Base-by-base conservation (phyloP, 92 coral and sea anemone genomes). In the Anthopleura xanthogrammica region DNA sequence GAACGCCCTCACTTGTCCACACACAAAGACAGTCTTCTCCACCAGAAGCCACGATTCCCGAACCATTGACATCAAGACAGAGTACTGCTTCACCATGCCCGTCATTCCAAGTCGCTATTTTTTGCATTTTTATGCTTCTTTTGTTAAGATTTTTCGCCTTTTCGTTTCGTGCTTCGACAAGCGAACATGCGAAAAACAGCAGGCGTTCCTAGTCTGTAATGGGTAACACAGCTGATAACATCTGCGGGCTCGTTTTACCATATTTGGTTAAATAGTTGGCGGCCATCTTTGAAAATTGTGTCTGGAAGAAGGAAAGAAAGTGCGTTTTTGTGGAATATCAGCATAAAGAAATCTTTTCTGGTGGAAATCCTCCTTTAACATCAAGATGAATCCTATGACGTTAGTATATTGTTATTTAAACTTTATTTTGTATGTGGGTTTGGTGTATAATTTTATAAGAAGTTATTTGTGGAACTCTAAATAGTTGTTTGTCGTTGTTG, bases 311-410 rank as follows among this genome's bases (percentile, higher is more conserved):
- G 10, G 56, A 41, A 22, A 1, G 52, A n/a, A 3, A 7, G 39
- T 19, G 5, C 12, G 29, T 12, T 54, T 13, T 54, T 1, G 58
- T 54, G 39, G 29, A 62, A 62, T 62, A 62, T 62, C 7, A 5
- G 19, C 43, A 13, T 22, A 76, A 76, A 20, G 5, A 43, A 1
- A 19, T 43, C 22, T 17, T 76, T n/a, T 73, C 23, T 8, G 76
- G 57, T 36, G 41, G 41, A 9, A n/a, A 24, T 36, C 41, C 29
- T 29, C 74, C 7, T 68, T 42, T 68, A 14, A 78, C 39, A 73
- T 43, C 86, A 88, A 79, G 77, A 95, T 95, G 98, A 95, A 95
- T 86, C 98, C 98, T 58, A 80, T 95, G 94, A 95, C 98, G 98
- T 94, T 82, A 83, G 98, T 92, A 87, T 79, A 42, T 36, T 48